These are phyloP conservation scores for Achroia grisella DNA, from an alignment of 1,140 invertebrate species.

Conservation along the genomic window DNA sequence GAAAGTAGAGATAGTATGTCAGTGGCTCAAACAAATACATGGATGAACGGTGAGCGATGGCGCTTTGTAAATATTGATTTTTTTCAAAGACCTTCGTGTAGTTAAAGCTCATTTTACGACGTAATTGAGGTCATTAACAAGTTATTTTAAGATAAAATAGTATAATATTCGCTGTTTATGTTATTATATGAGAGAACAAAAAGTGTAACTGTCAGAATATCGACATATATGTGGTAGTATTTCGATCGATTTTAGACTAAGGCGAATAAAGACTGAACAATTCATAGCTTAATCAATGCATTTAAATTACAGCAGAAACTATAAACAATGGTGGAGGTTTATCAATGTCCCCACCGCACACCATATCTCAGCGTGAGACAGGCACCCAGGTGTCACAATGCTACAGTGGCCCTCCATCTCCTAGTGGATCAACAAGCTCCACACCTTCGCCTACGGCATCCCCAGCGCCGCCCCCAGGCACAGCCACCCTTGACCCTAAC, in stretches of 20 bases:
- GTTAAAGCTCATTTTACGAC: slow-evolving; percentile 22
- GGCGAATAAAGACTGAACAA: too few species aligned
- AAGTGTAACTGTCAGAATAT: too few species aligned
- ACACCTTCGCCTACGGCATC: slow-evolving; percentile 44
- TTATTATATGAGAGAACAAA: too few species aligned
- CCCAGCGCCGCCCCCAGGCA: slow-evolving; percentile 46
- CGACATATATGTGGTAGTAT: too few species aligned
- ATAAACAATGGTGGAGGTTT: slow-evolving; percentile 65
- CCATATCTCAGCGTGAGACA: slow-evolving; percentile 62
- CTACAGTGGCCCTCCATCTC: slow-evolving; percentile 60
- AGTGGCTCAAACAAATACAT: slow-evolving; percentile 86
- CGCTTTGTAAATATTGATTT: slow-evolving; percentile 61
- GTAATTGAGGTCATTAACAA: slow-evolving; percentile 5
- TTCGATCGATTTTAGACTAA: too few species aligned
- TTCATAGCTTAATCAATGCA: neutral
- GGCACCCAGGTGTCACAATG: slow-evolving; percentile 60
- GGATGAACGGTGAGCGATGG: slow-evolving; percentile 85
- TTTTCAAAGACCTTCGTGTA: slow-evolving; percentile 21
- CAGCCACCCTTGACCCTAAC: slow-evolving; percentile 87
- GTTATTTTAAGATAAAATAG: too few species aligned
- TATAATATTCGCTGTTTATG: too few species aligned
- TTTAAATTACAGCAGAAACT: slow-evolving; percentile 53
- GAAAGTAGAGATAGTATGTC: slow-evolving; percentile 82
- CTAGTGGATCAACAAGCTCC: slow-evolving; percentile 43
- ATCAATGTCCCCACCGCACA: slow-evolving; percentile 60